These are phyloP conservation scores for Macrosoma leucophasiata DNA, from an alignment of 2,888 invertebrate species.

Conservation along the genomic window DNA sequence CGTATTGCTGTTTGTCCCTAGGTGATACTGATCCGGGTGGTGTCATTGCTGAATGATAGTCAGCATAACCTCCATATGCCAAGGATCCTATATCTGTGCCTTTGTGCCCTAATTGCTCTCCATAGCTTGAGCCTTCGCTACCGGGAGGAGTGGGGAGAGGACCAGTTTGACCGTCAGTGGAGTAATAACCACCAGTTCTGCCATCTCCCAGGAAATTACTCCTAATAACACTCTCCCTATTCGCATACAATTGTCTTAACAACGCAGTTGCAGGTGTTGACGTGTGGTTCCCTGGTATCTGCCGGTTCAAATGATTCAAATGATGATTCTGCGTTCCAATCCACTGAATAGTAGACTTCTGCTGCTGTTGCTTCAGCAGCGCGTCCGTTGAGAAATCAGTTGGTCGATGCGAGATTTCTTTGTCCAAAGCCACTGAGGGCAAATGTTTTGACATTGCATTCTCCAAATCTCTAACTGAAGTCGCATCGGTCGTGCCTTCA, in stretches of 20 bases:
- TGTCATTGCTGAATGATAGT: conserved; percentile 96
- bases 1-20: conserved; percentile 84
- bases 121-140: conserved; percentile 85
- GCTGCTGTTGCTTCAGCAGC: conserved; percentile 86
- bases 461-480: conserved; percentile 93
- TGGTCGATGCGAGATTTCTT: conserved; percentile 79
- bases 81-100: conserved; percentile 77
- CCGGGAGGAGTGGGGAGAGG: conserved; percentile 94
- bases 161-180: conserved; percentile 79
- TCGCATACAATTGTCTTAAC: conserved; percentile 92
- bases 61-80: conserved; percentile 78
- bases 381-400: conserved; percentile 94
- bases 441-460: conserved; percentile 98
- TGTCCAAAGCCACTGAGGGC: conserved; percentile 74
- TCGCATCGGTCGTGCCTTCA: conserved; percentile 60
- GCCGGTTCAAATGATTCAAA: conserved; percentile 77
- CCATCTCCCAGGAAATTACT: conserved; percentile 82
- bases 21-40: conserved; percentile 98
- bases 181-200: conserved; percentile 64
- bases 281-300: conserved; percentile 70
- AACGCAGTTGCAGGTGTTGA: conserved; percentile 92
- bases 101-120: conserved; percentile 77
- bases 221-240: conserved; percentile 95
- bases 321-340: conserved; percentile 87
- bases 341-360: conserved; percentile 92